Base-by-base conservation (phyloP, 2,797 vertebrate species). In the Borostomias antarcticus region DNA sequence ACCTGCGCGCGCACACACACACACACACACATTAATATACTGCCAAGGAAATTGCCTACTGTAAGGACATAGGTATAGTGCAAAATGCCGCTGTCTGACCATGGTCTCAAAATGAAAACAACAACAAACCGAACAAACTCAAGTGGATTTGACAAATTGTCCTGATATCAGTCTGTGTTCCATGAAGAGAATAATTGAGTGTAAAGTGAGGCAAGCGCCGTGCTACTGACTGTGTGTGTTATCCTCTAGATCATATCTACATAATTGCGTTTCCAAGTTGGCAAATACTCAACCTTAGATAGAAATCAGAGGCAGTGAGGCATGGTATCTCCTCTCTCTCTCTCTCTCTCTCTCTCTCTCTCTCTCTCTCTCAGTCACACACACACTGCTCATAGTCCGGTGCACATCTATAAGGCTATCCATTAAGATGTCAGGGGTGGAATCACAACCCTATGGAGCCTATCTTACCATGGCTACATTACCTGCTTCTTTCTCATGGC, bases 381-480 rank as follows among this genome's bases (percentile, higher is more conserved):
- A 8, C 29, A 43, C 51, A 13, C 10, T n/a, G n/a, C 35, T 23
- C 54, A 47, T 10, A 25, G 28, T n/a, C n/a, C n/a, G n/a, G n/a
- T n/a, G n/a, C n/a, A n/a, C n/a, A n/a, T n/a, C n/a, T n/a, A n/a
- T n/a, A 57, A 23, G 63, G 50, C 28, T 61, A 51, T 81, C 78
- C 85, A 82, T 83, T 84, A 82, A 69, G 28, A 21, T 64, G 52
- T 66, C 11, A 1, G n/a, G 1, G 29, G 1, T 5, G 70, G 61
- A 25, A 69, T 78, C 69, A 68, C 66, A 32, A 60, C 21, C 62
- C 43, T 11, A 48, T n/a, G 17, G 56, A 45, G 13, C 64, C 72
- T 23, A 48, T 54, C 62, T 25, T 25, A 25, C 23, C 28, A 9
- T 13, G 33, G 5, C 43, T 54, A 21, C 33, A 62, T 62, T 17